Conservation (phyloP, 2,113 vertebrate genomes). For the Pelecanus crispus region DNA sequence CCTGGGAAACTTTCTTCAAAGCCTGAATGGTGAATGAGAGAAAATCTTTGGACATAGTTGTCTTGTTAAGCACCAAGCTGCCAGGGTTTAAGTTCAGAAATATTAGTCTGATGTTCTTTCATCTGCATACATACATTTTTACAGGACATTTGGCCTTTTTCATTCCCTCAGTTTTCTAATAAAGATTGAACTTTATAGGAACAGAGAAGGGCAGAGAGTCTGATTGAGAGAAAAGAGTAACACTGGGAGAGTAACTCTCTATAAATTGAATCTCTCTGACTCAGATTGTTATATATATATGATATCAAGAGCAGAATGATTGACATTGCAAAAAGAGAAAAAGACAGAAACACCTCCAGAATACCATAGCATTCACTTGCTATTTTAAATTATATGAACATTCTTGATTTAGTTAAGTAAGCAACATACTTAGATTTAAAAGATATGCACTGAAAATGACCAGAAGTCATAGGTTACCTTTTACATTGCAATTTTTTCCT, state of each 20-base stretch:
- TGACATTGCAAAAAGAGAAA: not conserved
- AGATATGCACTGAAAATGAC: not conserved
- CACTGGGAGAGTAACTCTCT: not conserved
- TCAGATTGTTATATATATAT: not conserved
- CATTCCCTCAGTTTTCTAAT: not conserved
- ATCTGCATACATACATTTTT: slow-evolving; percentile 48
- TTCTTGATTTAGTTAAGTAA: not conserved
- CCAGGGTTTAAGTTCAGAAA: slow-evolving; percentile 17
- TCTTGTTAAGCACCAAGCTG: slow-evolving; percentile 19
- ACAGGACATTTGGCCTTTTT: slow-evolving; percentile 30
- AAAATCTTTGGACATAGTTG: slow-evolving; percentile 25
- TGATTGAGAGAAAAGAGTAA: not conserved
- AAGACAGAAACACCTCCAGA: not conserved
- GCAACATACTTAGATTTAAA: not conserved
- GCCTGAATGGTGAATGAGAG: not conserved
- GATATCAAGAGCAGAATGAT: not conserved
- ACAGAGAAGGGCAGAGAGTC: not conserved
- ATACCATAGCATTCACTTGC: not conserved
- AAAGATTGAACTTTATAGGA: slow-evolving; percentile 17
- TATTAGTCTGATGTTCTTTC: slow-evolving; percentile 31
- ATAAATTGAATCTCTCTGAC: slow-evolving; percentile 6
- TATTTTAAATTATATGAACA: not conserved
- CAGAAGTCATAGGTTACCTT: not conserved
- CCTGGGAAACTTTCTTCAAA: slow-evolving; percentile 39
- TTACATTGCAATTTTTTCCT: not conserved